Percentiles rank a stretch among this genome's conserved stretches.
Conservation (phyloP, 2,797 vertebrate genomes). For the Spondyliosoma cantharus region DNA sequence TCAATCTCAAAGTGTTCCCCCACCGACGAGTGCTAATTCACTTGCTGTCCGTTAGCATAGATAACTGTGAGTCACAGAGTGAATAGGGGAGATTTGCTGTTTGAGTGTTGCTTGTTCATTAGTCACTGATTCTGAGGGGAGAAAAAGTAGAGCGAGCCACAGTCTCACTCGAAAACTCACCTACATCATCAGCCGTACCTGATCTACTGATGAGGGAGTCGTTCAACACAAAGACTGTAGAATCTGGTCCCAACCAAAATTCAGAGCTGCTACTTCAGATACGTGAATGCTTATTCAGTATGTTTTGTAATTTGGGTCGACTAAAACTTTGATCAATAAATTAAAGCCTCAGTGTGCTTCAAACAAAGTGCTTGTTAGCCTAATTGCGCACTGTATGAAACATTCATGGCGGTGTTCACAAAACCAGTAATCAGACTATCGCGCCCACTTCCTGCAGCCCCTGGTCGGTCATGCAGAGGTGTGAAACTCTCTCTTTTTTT, state of each 20-base stretch:
- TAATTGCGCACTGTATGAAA: background rate
- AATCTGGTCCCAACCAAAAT: background rate
- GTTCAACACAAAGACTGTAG: slow-evolving; percentile 14
- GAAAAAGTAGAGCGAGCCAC: slow-evolving; percentile 12
- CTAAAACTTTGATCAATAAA: background rate
- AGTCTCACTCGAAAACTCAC: background rate
- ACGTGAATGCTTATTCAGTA: too few relatives aligned
- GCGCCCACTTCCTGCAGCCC: background rate
- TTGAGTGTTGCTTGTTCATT: slow-evolving; percentile 47
- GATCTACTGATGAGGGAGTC: slow-evolving; percentile 32
- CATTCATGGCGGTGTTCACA: background rate
- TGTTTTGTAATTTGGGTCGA: background rate
- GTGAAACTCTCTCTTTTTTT: background rate
- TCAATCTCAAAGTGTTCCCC: slow-evolving; percentile 34
- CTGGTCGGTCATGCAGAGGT: background rate
- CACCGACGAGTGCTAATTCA: slow-evolving; percentile 50
- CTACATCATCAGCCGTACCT: slow-evolving; percentile 24
- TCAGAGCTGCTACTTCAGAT: background rate
- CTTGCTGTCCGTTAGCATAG: slow-evolving; percentile 36
- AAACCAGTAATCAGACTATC: background rate
- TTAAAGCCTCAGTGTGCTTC: background rate
- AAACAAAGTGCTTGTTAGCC: slow-evolving; percentile 5
- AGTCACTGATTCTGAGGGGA: slow-evolving; percentile 51
- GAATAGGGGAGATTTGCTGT: slow-evolving; percentile 46
- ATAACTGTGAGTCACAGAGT: slow-evolving; percentile 55